Percentiles rank a stretch among this genome's conserved stretches.
Evolutionary conservation across 2,888 invertebrate genomes (phyloP).

Genomic region (Scaptomyza caliginosa): DNA sequence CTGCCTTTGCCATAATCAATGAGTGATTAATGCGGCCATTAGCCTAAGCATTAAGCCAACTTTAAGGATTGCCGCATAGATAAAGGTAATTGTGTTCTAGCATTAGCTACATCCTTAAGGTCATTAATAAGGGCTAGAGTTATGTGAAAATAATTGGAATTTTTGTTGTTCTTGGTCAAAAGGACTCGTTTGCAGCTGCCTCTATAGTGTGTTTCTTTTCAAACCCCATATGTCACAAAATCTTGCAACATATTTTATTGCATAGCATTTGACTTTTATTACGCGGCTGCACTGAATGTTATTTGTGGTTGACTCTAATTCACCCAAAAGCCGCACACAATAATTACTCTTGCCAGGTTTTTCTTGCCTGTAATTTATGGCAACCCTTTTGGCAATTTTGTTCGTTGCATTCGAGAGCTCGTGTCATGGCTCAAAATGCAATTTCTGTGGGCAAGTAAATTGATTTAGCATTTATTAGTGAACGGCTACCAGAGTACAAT

Average conservation of each 20-base stretch:
- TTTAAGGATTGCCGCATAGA: constrained; percentile 34
- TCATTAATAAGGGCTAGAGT: constrained; percentile 33
- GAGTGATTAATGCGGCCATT: constrained; percentile 31
- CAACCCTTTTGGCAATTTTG: neutral
- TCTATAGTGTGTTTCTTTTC: too few species aligned
- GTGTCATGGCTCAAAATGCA: constrained; percentile 27
- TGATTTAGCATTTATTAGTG: constrained; percentile 67
- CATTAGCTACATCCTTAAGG: constrained; percentile 4
- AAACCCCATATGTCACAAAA: neutral
- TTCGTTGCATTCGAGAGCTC: neutral
- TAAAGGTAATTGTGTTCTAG: constrained; percentile 48
- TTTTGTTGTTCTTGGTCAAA: neutral
- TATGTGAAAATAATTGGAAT: constrained; percentile 31
- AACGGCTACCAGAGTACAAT: neutral
- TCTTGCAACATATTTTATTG: constrained; percentile 2
- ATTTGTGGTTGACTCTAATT: constrained; percentile 6
- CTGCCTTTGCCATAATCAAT: constrained; percentile 18
- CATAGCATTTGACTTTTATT: constrained; percentile 35
- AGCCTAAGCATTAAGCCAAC: constrained; percentile 22
- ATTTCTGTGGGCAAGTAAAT: constrained; percentile 42
- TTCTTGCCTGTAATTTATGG: constrained; percentile 11
- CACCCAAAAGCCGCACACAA: constrained; percentile 11
- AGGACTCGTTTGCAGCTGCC: neutral
- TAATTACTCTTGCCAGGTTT: constrained; percentile 25
- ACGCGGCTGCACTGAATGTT: neutral